Conservation (phyloP, 2,113 vertebrate species). For the Pelvicachromis taeniatus region DNA sequence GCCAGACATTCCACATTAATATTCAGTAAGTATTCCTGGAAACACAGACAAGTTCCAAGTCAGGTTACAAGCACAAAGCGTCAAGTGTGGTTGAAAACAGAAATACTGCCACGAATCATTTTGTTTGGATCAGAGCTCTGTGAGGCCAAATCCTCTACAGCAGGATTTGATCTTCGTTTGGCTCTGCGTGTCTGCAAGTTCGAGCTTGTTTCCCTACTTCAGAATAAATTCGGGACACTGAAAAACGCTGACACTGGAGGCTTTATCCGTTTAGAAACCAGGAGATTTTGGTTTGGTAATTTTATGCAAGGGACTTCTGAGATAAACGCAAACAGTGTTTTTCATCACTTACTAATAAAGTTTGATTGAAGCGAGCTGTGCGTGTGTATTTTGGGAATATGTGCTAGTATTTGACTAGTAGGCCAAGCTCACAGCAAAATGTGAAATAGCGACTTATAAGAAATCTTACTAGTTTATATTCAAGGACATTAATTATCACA, state of each 20-base stretch:
- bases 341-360: not conserved
- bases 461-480: not conserved
- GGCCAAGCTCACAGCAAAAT: not conserved
- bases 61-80: not conserved
- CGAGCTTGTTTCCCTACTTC: not conserved
- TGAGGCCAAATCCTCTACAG: not conserved
- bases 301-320: not conserved
- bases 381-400: not conserved
- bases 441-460: not conserved
- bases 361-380: not conserved
- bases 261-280: not conserved
- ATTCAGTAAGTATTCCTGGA: not conserved
- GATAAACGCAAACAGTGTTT: not conserved
- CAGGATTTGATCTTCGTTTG: not conserved
- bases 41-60: not conserved
- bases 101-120: not conserved
- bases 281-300: not conserved
- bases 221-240: not conserved
- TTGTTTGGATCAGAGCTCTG: not conserved
- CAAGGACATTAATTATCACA: not conserved
- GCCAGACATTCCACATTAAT: not conserved
- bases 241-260: not conserved
- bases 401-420: too few species aligned
- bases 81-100: not conserved
- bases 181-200: not conserved